These are phyloP conservation scores for Ictidomys tridecemlineatus DNA, from an alignment of 2,113 vertebrate species.

Conservation along the genomic window DNA sequence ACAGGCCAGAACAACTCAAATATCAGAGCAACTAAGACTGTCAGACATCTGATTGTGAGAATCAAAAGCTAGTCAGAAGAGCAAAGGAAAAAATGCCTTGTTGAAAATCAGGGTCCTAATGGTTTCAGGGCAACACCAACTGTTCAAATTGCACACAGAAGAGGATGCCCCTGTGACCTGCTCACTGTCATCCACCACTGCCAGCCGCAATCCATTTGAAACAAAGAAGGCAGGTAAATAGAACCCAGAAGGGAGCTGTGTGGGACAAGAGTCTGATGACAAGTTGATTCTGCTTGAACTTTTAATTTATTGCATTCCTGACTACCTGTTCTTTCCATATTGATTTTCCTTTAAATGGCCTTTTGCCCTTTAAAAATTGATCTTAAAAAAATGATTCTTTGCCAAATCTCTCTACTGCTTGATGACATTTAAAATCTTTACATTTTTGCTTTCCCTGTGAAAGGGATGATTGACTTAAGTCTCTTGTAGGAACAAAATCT, in stretches of 20 bases:
- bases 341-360: slow-evolving; percentile 75
- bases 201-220: not conserved
- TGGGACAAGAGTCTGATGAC: not conserved
- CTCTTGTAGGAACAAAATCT: not conserved
- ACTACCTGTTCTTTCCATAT: slow-evolving; percentile 59
- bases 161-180: not conserved
- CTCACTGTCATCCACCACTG: slow-evolving; percentile 5
- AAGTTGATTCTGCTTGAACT: slow-evolving; percentile 68
- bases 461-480: slow-evolving; percentile 49
- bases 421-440: slow-evolving; percentile 76
- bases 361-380: slow-evolving; percentile 75
- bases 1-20: slow-evolving; percentile 24
- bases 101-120: slow-evolving; percentile 47
- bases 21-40: not conserved
- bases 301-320: slow-evolving; percentile 62
- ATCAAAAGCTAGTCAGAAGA: slow-evolving; percentile 25
- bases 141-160: slow-evolving; percentile 25
- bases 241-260: not conserved
- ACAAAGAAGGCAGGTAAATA: slow-evolving; percentile 20
- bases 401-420: slow-evolving; percentile 51
- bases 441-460: slow-evolving; percentile 26
- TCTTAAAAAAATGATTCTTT: slow-evolving; percentile 58
- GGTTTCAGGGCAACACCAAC: not conserved
- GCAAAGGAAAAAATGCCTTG: not conserved
- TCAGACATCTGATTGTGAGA: slow-evolving; percentile 39